Conservation (phyloP, 2,888 invertebrate species). For the Dendrolimus pini region DNA sequence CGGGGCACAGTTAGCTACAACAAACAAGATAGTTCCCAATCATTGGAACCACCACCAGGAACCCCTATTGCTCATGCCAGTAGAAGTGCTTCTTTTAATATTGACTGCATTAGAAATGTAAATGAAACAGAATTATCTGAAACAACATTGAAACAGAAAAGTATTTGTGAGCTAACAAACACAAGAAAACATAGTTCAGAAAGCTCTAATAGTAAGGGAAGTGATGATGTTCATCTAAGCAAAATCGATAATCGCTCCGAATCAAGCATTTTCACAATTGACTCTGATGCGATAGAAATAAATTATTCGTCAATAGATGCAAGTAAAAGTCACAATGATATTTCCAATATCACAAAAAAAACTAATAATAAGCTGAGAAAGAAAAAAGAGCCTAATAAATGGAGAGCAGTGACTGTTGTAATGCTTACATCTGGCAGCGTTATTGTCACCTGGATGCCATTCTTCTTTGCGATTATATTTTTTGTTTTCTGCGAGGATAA, state of each 20-base stretch:
- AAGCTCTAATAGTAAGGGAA: conserved; percentile 13
- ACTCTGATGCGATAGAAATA: conserved; percentile 26
- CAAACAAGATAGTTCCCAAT: conserved; percentile 16
- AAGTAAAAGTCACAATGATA: conserved; percentile 16
- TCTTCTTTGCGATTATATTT: conserved; percentile 73
- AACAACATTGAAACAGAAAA: conserved; percentile 34
- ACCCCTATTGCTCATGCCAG: conserved; percentile 22
- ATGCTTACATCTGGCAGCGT: conserved; percentile 78
- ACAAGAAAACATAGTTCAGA: conserved; percentile 15
- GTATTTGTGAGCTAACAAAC: conserved; percentile 38
- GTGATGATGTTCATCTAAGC: conserved; percentile 15
- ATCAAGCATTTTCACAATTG: conserved; percentile 43
- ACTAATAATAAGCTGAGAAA: conserved; percentile 19
- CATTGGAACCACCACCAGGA: conserved; percentile 21
- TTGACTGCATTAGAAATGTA: conserved; percentile 15
- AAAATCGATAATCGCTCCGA: conserved; percentile 32
- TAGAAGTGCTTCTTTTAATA: conserved; percentile 49
- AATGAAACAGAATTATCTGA: conserved; percentile 9
- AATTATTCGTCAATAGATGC: conserved; percentile 19
- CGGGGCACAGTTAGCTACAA: conserved; percentile 32
- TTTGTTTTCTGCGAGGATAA: conserved; percentile 73
- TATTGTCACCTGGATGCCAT: conserved; percentile 79
- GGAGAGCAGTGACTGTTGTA: conserved; percentile 79
- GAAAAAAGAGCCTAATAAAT: conserved; percentile 62
- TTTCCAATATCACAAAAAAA: conserved; percentile 6